Percentiles rank a stretch among this genome's conserved stretches.
phyloP scores from a whole-genome alignment of 2,888 invertebrate species.

The Nasonovia ribisnigri region DNA sequence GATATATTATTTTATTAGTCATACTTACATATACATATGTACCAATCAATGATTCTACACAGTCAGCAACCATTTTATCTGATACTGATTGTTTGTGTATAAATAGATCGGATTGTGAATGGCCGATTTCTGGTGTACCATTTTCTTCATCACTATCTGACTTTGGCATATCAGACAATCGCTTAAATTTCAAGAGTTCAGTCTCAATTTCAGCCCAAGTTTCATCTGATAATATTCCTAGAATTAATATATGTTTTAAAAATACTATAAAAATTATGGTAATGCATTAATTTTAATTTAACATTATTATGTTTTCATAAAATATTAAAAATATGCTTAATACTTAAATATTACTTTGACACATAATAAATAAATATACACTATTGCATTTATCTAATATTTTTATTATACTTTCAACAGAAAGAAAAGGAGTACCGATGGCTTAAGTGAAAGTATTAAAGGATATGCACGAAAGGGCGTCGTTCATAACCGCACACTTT shows the following conservation, averaged over 20 bases:
- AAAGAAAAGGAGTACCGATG: too few relatives aligned
- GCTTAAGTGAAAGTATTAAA: too few relatives aligned
- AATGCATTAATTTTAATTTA: too few relatives aligned
- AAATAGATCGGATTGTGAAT: constrained; percentile 53
- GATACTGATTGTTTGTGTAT: constrained; percentile 71
- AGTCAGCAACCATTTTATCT: constrained; percentile 83
- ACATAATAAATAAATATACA: too few relatives aligned
- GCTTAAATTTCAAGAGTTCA: constrained; percentile 35
- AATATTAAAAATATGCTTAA: neutral
- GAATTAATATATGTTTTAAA: neutral
- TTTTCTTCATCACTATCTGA: neutral
- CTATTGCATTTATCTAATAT: neutral
- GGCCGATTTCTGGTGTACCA: neutral
- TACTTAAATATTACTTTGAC: neutral
- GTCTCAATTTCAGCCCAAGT: constrained; percentile 35
- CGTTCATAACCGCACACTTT: too few relatives aligned
- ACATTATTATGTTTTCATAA: neutral
- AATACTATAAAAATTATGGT: too few relatives aligned
- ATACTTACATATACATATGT: constrained; percentile 75
- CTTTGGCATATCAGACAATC: constrained; percentile 1
- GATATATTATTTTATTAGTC: neutral
- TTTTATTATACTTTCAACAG: neutral
- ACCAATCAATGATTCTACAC: constrained; percentile 88
- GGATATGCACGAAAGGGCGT: too few relatives aligned
- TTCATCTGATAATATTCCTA: constrained; percentile 46